Evolutionary conservation across 2,797 vertebrate genomes (phyloP).

Genomic region (Odontamblyopus rebecca): DNA sequence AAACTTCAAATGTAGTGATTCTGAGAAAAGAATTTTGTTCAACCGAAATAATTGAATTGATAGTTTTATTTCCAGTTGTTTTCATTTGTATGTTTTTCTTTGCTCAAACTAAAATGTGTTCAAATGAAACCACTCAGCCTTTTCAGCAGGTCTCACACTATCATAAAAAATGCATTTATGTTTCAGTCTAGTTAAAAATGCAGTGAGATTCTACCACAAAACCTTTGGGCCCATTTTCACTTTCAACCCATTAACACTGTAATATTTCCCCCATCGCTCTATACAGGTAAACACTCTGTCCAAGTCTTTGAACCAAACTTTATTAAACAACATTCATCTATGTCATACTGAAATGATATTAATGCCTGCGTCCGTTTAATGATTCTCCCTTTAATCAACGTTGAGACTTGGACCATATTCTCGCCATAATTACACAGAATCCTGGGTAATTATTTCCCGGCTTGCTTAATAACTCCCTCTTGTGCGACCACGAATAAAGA

Average conservation of each 20-base stretch:
- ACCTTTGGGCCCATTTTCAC: background rate
- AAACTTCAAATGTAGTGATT: no score
- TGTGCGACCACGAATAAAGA: slow-evolving; percentile 58
- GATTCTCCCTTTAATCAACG: slow-evolving; percentile 33
- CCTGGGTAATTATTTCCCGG: slow-evolving; percentile 51
- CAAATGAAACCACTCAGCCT: no score
- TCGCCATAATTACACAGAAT: slow-evolving; percentile 60
- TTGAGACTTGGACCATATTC: slow-evolving; percentile 34
- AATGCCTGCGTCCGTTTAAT: slow-evolving; percentile 9
- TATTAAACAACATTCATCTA: background rate
- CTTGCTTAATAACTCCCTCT: slow-evolving; percentile 55
- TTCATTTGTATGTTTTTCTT: no score
- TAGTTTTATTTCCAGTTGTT: no score
- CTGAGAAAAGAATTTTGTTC: no score
- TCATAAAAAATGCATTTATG: no score
- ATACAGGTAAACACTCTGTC: background rate
- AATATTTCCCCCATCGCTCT: background rate
- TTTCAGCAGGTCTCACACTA: no score
- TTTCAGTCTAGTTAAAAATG: no score
- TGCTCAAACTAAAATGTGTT: no score
- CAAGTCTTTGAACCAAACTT: background rate
- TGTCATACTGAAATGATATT: background rate
- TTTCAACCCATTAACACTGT: background rate
- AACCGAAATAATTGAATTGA: no score
- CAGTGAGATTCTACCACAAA: background rate